These are phyloP conservation scores for Trichogramma dendrolimi DNA, from an alignment of 2,888 invertebrate species.

Conservation along the genomic window DNA sequence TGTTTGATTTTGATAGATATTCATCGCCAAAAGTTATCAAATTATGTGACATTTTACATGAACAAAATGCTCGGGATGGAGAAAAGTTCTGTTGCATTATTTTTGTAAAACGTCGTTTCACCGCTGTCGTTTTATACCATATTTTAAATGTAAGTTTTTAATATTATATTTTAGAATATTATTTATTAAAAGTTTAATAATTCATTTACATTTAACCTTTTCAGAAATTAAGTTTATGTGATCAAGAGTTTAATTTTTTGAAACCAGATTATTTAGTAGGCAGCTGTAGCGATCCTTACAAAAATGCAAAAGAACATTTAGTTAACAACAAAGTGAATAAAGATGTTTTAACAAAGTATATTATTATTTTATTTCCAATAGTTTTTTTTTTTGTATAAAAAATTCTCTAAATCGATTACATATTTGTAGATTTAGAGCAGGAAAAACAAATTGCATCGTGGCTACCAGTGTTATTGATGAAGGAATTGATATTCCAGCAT, in stretches of 20 bases:
- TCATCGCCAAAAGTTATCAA: constrained; percentile 64
- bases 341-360: constrained; percentile 54
- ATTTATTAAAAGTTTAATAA: not conserved
- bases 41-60: constrained; percentile 62
- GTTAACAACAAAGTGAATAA: constrained; percentile 58
- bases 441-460: constrained; percentile 63
- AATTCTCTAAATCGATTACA: not conserved
- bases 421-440: constrained; percentile 55
- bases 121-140: constrained; percentile 71
- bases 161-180: not conserved
- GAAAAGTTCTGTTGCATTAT: constrained; percentile 65
- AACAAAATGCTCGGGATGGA: constrained; percentile 36
- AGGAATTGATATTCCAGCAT: constrained; percentile 80
- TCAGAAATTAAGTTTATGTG: constrained; percentile 39
- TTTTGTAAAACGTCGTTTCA: constrained; percentile 70
- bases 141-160: constrained; percentile 56
- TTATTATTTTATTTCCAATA: constrained; percentile 3
- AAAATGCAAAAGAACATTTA: constrained; percentile 57
- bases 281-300: constrained; percentile 58
- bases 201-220: constrained; percentile 1
- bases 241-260: constrained; percentile 58
- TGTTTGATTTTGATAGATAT: constrained; percentile 34
- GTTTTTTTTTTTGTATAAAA: constrained; percentile 15
- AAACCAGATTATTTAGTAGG: constrained; percentile 73
- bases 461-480: constrained; percentile 84